Evolutionary conservation across 1,140 invertebrate genomes (phyloP), one percentile per base, ranked within the genome.

Genomic region (Cylas formicarius): DNA sequence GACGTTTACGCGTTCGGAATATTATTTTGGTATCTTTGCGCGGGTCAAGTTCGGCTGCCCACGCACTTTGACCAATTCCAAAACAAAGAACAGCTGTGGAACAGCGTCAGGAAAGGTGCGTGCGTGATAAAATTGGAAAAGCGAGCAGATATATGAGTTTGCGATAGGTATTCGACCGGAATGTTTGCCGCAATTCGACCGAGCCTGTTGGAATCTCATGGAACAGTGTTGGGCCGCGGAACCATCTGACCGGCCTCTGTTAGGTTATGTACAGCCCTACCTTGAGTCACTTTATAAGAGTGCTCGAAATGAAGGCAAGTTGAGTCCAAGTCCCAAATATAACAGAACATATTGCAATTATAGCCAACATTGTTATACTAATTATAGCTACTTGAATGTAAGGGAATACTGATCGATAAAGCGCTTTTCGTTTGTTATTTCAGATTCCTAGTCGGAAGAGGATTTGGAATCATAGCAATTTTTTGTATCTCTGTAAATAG

Each of bases 1-100:
- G 89, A 94, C 61, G 81, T 92, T 1, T 93, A 92, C 63, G 89
- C 89, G 1, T 93, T 94, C 67, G 90, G 89, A 1, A 87, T 94
- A 37, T 66, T 93, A 14, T 90, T 92, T 66, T 93, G 89, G 90
- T 91, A 90, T 53, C 75, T 91, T 38, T 91, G 88, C 69, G 81
- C 88, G 3, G 88, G 87, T 3, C 80, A 84, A 57, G 81, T 89
- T 0, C 76, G 75, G 57, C 69, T 92, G 24, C 89, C 90, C 3
- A 75, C 76, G 34, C 77, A 81, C 2, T 93, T 90, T 68, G 87
- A 92, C 57, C 78, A 84, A 48, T 92, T 89, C 66, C 79, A 81
- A 53, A 90, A 86, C 51, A 92, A 92, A 61, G 88, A 92, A 62
- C 84, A 90, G 55, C 66, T 93, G 0, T 92, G 88, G 87, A 84